Percentiles rank a stretch among this genome's conserved stretches.
Evolutionary conservation across 30 jellyfish, hydroid and myxozoan species (phyloP).

Genomic region (Kudoa iwatai): DNA sequence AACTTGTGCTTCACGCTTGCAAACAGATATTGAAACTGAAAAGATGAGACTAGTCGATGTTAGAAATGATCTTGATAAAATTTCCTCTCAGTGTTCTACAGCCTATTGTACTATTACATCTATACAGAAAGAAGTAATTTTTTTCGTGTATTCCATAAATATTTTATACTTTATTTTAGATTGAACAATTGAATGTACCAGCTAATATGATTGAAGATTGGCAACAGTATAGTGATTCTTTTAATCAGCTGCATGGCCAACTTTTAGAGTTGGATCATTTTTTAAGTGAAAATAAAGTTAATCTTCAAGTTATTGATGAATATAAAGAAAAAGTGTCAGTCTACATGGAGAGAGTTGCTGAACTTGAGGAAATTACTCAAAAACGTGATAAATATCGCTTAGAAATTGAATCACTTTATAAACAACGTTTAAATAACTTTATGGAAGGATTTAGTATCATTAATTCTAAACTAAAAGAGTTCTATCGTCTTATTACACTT

Average conservation of each 20-base stretch:
- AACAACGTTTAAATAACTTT: conserved; percentile 35
- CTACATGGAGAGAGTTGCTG: conserved; percentile 25
- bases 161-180: no score
- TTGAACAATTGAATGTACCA: no score
- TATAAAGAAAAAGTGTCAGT: conserved; percentile 33
- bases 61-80: no score
- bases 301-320: conserved; percentile 64
- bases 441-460: conserved; percentile 62
- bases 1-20: no score
- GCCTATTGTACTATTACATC: no score
- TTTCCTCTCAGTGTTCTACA: no score
- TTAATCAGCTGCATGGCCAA: not conserved
- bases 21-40: no score
- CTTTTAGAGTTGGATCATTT: conserved; percentile 14
- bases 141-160: no score
- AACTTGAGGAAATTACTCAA: conserved; percentile 26
- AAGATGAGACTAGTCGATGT: no score
- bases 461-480: conserved; percentile 39
- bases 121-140: no score
- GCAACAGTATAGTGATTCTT: no score
- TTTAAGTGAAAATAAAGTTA: conserved; percentile 18
- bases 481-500: conserved; percentile 65
- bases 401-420: conserved; percentile 19
- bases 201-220: no score
- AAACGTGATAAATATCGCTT: conserved; percentile 23